Evolutionary conservation across 2,888 invertebrate species (phyloP).

Genomic region (Thelaira solivaga): DNA sequence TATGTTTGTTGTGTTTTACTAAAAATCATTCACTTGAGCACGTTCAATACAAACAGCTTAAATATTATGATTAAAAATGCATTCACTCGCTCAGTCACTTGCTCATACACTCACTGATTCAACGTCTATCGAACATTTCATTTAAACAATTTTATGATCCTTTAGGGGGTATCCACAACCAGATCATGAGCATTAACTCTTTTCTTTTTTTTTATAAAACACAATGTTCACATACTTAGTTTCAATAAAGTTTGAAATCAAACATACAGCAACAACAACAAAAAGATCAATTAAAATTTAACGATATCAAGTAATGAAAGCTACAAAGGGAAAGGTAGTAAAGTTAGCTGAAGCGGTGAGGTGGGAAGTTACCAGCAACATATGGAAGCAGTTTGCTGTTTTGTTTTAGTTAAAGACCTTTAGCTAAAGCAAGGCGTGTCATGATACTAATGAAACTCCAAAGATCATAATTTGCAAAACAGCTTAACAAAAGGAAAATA

Average conservation of each 20-base stretch:
- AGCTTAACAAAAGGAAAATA: background rate
- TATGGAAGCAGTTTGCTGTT: conserved; percentile 33
- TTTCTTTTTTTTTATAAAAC: background rate
- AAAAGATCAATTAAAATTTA: conserved; percentile 75
- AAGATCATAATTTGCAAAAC: conserved; percentile 30
- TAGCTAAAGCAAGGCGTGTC: conserved; percentile 50
- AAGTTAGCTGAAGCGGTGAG: background rate
- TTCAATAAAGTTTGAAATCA: conserved; percentile 38
- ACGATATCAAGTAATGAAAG: conserved; percentile 70
- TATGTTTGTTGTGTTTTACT: conserved; percentile 10
- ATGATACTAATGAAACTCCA: conserved; percentile 55
- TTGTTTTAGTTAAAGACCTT: conserved; percentile 1
- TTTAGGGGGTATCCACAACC: conserved; percentile 40
- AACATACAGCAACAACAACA: background rate
- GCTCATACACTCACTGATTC: too few relatives aligned
- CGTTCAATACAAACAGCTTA: conserved; percentile 62
- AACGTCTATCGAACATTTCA: conserved; percentile 27
- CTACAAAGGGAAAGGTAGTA: background rate
- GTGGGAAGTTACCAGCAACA: conserved; percentile 17
- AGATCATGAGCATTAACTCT: conserved; percentile 40
- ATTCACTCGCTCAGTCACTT: conserved; percentile 62
- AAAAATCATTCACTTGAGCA: conserved; percentile 28
- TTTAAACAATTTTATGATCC: conserved; percentile 50
- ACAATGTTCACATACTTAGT: conserved; percentile 53
- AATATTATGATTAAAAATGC: conserved; percentile 72